phyloP scores from a whole-genome alignment of 30 jellyfish, hydroid and myxozoan genomes.

The Cassiopea andromeda region DNA sequence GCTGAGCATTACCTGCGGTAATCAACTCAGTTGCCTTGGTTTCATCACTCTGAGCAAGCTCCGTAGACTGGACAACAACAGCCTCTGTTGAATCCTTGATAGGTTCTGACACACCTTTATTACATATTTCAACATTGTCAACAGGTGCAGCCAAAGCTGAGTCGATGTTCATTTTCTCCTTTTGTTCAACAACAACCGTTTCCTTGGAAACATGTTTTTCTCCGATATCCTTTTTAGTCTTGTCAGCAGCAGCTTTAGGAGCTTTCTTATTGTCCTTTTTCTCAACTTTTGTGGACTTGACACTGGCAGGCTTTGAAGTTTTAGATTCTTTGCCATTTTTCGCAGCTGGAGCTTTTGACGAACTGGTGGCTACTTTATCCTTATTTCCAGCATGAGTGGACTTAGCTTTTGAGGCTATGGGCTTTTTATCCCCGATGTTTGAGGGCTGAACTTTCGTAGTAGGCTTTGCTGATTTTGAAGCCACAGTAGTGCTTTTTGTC shows the following conservation, averaged over 20 bases:
- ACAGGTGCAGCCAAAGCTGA: neutral
- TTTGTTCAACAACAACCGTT: neutral
- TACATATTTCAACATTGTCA: neutral
- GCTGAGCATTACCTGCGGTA: neutral
- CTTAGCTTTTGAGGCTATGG: conserved; percentile 4
- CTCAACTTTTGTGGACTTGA: conserved; percentile 19
- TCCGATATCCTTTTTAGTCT: neutral
- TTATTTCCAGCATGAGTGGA: neutral
- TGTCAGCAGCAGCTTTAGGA: conserved; percentile 1
- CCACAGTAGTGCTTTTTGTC: conserved; percentile 33
- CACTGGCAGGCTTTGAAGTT: conserved; percentile 8
- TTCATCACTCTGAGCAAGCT: neutral
- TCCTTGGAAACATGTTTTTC: neutral
- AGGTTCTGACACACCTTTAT: conserved; percentile 11
- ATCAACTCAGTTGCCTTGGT: neutral
- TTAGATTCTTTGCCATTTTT: neutral
- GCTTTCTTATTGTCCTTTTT: conserved; percentile 9
- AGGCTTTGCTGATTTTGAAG: conserved; percentile 34
- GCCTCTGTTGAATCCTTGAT: conserved; percentile 32
- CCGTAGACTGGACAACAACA: conserved; percentile 1
- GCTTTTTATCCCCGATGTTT: conserved; percentile 9
- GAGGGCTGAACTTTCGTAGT: conserved; percentile 22
- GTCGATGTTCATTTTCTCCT: conserved; percentile 9
- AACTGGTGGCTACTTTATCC: neutral
- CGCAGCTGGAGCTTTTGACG: conserved; percentile 25